phyloP scores from a whole-genome alignment of 1,140 invertebrate species.

The Bombus fervidus region DNA sequence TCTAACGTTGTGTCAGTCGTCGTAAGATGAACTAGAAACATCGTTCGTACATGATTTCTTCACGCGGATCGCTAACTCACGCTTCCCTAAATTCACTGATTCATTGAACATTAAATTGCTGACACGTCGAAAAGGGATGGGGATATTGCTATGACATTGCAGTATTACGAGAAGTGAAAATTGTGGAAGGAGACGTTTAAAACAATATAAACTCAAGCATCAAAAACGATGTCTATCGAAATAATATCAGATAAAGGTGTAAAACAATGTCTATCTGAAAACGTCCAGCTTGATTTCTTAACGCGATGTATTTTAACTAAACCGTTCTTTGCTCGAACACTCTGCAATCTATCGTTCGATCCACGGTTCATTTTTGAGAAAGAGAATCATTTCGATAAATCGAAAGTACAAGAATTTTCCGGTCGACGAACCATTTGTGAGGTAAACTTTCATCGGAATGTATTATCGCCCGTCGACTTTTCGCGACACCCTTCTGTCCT shows the following conservation, averaged over 20 bases:
- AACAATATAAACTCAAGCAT: neutral
- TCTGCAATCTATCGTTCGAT: no score
- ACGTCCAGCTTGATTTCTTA: neutral
- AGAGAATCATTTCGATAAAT: neutral
- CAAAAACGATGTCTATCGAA: no score
- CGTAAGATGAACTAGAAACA: neutral
- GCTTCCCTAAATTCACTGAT: conserved; percentile 34
- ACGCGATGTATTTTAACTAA: neutral
- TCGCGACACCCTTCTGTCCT: conserved; percentile 44
- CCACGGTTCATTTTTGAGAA: neutral
- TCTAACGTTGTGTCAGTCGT: neutral
- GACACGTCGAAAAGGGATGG: conserved; percentile 17
- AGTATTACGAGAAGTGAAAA: neutral
- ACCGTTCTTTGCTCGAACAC: neutral
- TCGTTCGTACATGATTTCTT: neutral
- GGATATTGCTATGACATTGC: conserved; percentile 3
- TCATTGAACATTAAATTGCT: conserved; percentile 25
- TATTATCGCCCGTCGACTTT: conserved; percentile 20
- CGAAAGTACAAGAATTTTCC: conserved; percentile 12
- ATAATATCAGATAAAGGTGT: no score
- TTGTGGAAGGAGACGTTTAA: neutral
- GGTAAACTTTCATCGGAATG: conserved; percentile 21
- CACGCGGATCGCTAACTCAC: conserved; percentile 9
- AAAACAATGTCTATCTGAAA: neutral
- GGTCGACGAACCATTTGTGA: neutral